A percentile compares a stretch with the other conserved stretches of the same genome.
phyloP scores from a whole-genome alignment of 1,140 invertebrate genomes.

The Chironomus striatipennis region DNA sequence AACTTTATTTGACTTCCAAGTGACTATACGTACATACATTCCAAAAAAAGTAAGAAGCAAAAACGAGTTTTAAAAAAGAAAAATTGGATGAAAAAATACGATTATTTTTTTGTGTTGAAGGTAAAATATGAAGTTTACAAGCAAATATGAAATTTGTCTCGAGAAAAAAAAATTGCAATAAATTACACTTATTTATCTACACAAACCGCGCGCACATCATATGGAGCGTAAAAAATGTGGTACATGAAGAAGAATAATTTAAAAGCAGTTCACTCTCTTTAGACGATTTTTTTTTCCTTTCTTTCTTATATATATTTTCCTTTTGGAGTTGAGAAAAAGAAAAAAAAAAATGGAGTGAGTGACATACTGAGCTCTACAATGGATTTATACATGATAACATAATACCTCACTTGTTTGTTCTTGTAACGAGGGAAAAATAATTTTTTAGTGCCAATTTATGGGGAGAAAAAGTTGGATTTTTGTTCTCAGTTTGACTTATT shows the following conservation, averaged over 20 bases:
- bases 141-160: slow-evolving; percentile 8
- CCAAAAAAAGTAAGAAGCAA: background rate
- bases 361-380: background rate
- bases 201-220: background rate
- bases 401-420: slow-evolving; percentile 16
- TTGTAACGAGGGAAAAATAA: background rate
- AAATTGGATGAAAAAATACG: background rate
- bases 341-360: background rate
- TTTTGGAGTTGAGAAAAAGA: background rate
- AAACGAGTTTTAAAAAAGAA: no score
- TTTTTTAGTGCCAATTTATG: no score
- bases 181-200: slow-evolving; percentile 14
- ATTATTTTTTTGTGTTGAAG: no score
- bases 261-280: background rate
- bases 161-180: background rate
- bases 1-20: no score
- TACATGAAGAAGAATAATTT: slow-evolving; percentile 6
- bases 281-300: no score
- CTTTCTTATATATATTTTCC: no score
- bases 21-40: no score
- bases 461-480: no score
- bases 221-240: background rate
- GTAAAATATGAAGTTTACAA: background rate
- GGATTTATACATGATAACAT: slow-evolving; percentile 19
- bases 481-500: no score